Evolutionary conservation across 2,888 invertebrate species (phyloP).

Genomic region (Lottia scabra): DNA sequence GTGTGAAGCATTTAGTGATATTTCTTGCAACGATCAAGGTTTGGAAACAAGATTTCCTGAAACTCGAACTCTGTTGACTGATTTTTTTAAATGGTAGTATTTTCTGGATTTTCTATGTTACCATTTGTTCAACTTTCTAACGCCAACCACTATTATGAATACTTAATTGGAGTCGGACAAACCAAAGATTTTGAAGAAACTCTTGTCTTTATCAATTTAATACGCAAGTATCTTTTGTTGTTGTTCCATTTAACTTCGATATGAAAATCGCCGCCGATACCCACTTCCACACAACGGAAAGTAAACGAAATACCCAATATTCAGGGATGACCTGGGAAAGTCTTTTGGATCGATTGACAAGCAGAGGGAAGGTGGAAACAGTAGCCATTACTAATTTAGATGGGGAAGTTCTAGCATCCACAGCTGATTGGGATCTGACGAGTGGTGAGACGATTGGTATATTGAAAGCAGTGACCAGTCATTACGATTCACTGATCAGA

Average conservation of each 20-base stretch:
- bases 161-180: not conserved
- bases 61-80: too few relatives aligned
- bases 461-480: conserved; percentile 23
- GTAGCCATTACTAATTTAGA: conserved; percentile 33
- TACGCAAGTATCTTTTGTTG: not conserved
- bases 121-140: not conserved
- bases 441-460: conserved; percentile 22
- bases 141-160: not conserved
- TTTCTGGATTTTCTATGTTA: not conserved
- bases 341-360: not conserved
- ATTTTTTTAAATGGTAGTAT: not conserved
- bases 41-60: too few relatives aligned
- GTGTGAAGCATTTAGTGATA: too few relatives aligned
- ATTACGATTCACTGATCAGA: conserved; percentile 31
- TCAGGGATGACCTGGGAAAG: not conserved
- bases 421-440: conserved; percentile 23
- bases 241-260: conserved; percentile 3
- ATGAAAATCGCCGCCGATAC: not conserved
- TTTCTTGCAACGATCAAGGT: too few relatives aligned
- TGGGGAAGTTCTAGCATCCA: conserved; percentile 28
- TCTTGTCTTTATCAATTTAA: not conserved
- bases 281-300: not conserved
- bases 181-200: not conserved
- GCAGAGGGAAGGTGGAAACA: conserved; percentile 33
- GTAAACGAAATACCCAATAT: not conserved